phyloP scores from a whole-genome alignment of 2,797 vertebrate genomes.

The Molothrus aeneus region DNA sequence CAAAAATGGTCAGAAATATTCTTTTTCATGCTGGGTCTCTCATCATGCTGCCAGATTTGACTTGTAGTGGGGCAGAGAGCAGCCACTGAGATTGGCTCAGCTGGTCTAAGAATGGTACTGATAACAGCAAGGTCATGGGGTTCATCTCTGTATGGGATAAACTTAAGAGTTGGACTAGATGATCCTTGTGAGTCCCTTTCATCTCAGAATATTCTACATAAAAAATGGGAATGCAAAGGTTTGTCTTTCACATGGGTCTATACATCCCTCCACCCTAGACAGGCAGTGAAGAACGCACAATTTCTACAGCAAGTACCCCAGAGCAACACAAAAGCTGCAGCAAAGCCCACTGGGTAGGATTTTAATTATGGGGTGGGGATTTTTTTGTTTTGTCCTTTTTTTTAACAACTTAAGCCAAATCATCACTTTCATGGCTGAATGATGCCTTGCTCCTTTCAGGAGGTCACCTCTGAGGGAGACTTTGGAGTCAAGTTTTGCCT shows the following conservation, averaged over 20 bases:
- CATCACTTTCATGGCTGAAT: neutral
- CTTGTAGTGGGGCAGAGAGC: neutral
- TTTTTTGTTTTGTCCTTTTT: neutral
- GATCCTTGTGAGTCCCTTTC: neutral
- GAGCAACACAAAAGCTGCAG: neutral
- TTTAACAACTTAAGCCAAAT: neutral
- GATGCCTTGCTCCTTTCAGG: neutral
- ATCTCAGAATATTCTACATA: neutral
- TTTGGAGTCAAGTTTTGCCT: neutral
- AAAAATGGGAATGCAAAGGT: neutral
- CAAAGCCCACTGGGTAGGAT: neutral
- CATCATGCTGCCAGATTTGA: neutral
- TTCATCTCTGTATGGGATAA: neutral
- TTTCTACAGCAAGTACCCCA: neutral
- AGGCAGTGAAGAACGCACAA: neutral
- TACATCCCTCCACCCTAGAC: neutral
- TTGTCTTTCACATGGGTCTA: rapidly evolving
- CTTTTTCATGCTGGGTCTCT: neutral
- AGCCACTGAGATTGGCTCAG: neutral
- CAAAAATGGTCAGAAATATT: neutral
- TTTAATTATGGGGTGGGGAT: rapidly evolving
- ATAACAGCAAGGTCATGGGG: neutral
- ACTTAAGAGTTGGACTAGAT: neutral
- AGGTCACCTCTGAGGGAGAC: neutral
- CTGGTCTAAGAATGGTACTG: neutral